Evolutionary conservation across 92 coral and sea anemone species (phyloP).

Genomic region (Paramuricea clavata): DNA sequence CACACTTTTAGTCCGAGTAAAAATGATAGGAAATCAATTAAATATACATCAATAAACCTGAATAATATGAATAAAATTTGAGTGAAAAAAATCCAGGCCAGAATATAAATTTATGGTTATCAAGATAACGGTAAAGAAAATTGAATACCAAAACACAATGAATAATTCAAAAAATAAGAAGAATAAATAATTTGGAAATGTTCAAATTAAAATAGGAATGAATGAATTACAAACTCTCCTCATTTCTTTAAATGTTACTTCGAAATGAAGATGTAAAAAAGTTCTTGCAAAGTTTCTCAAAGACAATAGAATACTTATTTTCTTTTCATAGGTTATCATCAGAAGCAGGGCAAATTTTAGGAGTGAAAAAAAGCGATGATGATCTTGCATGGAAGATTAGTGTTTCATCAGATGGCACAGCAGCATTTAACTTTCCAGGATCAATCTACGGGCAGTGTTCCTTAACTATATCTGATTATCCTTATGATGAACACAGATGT

Average conservation of each 20-base stretch:
- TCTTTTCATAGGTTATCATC: conserved; percentile 4
- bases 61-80: too few relatives aligned
- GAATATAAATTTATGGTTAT: not conserved
- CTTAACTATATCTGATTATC: conserved; percentile 77
- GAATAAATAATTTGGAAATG: not conserved
- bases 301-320: too few relatives aligned
- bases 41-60: too few relatives aligned
- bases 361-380: conserved; percentile 68
- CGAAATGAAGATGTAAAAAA: too few relatives aligned
- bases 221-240: too few relatives aligned
- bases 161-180: not conserved
- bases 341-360: conserved; percentile 74
- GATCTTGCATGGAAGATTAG: conserved; percentile 69
- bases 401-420: conserved; percentile 58
- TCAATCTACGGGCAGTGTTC: conserved; percentile 76
- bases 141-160: conserved; percentile 24
- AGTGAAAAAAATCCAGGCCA: too few relatives aligned
- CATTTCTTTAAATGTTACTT: too few relatives aligned
- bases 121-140: not conserved
- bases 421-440: conserved; percentile 74
- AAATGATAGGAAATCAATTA: too few relatives aligned
- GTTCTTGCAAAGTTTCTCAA: too few relatives aligned
- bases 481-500: conserved; percentile 88
- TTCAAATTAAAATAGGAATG: not conserved
- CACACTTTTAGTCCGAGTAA: too few relatives aligned